Base-by-base conservation (phyloP, 2,888 invertebrate genomes). In the Himalopsyche japonica region DNA sequence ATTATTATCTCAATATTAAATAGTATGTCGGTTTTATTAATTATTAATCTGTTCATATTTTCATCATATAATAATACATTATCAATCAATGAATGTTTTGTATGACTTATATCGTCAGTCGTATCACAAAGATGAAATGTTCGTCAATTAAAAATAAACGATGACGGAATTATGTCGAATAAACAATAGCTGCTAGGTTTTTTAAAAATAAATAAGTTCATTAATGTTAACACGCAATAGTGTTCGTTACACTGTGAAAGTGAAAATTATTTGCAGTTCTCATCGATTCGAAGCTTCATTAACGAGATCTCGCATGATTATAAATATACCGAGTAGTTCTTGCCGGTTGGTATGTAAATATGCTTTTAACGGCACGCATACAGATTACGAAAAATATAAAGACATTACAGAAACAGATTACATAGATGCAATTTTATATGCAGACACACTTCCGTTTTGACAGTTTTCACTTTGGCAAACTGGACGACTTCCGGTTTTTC, bases 391-490 rank as follows among this genome's bases (percentile, higher is more conserved):
- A 79, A 79, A 57, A 43, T 79, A 24, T 57, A 47, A 77, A 30
- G n/a, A 20, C 6, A 37, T n/a, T n/a, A 79, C 79, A 47, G 79
- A 79, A 79, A 48, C 34, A 27, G 77, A 79, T 43, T 15, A 24
- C 20, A 34, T 76, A 15, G 24, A 10, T 57, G 12, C 43, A 24
- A 57, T 20, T n/a, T 57, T 43, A 47, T 5, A 48, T 57, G 76
- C 76, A 32, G 3, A 76, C 10, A 15, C 43, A 82, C 77, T 82
- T 82, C 82, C 82, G 82, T 43, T 82, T 77, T 47, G 43, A 77
- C 49, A 47, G 49, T 37, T 82, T 76, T 77, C 82, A 48, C 82
- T 82, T 77, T 77, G 76, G 18, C 30, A 64, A 37, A 30, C 32
- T 57, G 24, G 24, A 43, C 30, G 10, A 27, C 77, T 82, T 82